Evolutionary conservation across 2,797 vertebrate species (phyloP).

Genomic region (Xenops minutus): DNA sequence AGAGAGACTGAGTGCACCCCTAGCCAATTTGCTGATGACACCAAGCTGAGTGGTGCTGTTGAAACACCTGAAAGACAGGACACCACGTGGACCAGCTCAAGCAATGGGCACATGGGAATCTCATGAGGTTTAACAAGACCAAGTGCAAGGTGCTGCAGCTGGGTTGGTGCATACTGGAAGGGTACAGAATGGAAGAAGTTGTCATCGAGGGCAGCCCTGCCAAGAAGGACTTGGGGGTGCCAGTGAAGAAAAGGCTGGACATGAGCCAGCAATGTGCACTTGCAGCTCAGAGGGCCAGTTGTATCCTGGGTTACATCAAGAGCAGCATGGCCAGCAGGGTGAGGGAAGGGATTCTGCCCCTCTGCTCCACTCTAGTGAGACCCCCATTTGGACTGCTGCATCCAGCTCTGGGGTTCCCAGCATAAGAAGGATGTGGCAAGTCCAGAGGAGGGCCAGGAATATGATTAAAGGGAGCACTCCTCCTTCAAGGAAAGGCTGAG

Average conservation of each 20-base stretch:
- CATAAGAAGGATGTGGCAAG: neutral
- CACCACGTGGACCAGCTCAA: neutral
- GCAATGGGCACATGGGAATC: neutral
- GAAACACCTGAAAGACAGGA: neutral
- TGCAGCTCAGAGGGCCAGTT: neutral
- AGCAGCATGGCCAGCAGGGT: accelerated
- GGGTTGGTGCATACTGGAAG: neutral
- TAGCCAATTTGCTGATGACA: neutral
- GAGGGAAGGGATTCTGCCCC: neutral
- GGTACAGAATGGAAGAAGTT: neutral
- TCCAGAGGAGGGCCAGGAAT: neutral
- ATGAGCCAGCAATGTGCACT: neutral
- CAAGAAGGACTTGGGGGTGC: neutral
- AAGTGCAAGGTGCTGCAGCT: neutral
- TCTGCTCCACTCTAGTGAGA: neutral
- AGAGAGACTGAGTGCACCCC: neutral
- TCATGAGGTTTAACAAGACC: neutral
- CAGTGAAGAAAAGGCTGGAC: neutral
- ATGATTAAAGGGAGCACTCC: neutral
- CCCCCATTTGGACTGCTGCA: too few relatives aligned
- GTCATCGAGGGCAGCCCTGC: neutral
- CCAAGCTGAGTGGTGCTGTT: neutral
- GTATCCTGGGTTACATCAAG: neutral
- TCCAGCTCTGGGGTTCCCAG: neutral
- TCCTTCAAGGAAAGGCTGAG: neutral